These are phyloP conservation scores for Dioctria rufipes DNA, from an alignment of 2,888 invertebrate genomes.

Conservation along the genomic window DNA sequence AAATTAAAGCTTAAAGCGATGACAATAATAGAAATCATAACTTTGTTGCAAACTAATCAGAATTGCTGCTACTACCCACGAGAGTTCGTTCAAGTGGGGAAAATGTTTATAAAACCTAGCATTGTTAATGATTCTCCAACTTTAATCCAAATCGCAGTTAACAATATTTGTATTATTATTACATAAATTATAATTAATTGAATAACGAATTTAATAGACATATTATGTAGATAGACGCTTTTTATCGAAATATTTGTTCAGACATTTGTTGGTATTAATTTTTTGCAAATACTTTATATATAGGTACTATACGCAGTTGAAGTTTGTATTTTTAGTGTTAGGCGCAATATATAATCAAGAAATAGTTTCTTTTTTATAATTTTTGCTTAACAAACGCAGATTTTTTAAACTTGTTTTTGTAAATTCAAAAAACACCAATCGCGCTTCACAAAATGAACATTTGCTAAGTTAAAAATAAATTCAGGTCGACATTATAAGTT, in stretches of 20 bases:
- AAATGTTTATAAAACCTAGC: background rate
- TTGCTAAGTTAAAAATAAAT: no score
- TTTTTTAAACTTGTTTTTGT: no score
- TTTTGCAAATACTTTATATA: no score
- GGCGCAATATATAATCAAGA: no score
- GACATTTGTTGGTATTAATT: background rate
- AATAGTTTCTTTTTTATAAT: no score
- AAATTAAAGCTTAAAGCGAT: constrained; percentile 32
- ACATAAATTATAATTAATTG: constrained; percentile 28
- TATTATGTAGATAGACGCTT: constrained; percentile 29
- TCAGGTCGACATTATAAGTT: no score
- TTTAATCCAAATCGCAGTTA: constrained; percentile 39
- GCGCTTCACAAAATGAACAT: no score
- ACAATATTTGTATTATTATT: constrained; percentile 21
- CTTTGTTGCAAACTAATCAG: constrained; percentile 13
- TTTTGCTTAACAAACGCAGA: no score
- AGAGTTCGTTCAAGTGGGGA: background rate
- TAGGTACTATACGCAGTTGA: no score
- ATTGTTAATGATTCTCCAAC: constrained; percentile 9
- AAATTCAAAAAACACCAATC: no score
- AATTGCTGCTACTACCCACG: background rate
- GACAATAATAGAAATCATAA: constrained; percentile 44
- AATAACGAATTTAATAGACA: constrained; percentile 38
- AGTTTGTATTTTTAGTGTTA: no score
- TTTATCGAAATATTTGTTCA: constrained; percentile 14